A percentile compares a stretch with the other conserved stretches of the same genome.
These are phyloP conservation scores for Ptychobarbus kaznakovi DNA, from an alignment of 2,797 vertebrate genomes.

Conservation along the genomic window DNA sequence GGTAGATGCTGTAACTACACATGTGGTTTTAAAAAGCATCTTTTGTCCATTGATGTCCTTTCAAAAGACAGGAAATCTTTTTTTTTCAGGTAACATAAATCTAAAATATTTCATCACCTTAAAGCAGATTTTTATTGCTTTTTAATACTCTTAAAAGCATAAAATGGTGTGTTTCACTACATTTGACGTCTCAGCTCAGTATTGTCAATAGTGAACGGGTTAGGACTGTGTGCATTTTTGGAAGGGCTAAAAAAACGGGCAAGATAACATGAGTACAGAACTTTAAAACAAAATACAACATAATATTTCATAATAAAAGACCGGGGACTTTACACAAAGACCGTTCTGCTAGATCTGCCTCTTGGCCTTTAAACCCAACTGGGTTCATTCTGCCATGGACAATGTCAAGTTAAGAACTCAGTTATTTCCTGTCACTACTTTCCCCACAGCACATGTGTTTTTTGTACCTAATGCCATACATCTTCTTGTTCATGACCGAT, in stretches of 20 bases:
- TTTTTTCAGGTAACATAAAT: neutral
- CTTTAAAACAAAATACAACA: neutral
- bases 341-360: neutral
- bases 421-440: conserved; percentile 10
- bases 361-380: neutral
- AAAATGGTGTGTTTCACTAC: neutral
- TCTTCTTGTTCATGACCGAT: neutral
- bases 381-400: conserved; percentile 1
- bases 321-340: neutral
- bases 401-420: conserved; percentile 9
- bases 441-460: conserved; percentile 20
- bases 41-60: neutral
- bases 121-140: neutral
- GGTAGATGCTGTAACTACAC: neutral
- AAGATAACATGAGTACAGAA: neutral
- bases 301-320: conserved; percentile 16
- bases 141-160: neutral
- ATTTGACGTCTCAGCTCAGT: neutral
- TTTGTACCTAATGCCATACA: conserved; percentile 5
- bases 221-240: neutral
- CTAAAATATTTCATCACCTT: neutral
- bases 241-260: neutral
- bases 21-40: neutral
- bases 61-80: neutral
- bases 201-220: neutral